Conservation (phyloP, 2,113 vertebrate species). For the Ceratotherium simum region DNA sequence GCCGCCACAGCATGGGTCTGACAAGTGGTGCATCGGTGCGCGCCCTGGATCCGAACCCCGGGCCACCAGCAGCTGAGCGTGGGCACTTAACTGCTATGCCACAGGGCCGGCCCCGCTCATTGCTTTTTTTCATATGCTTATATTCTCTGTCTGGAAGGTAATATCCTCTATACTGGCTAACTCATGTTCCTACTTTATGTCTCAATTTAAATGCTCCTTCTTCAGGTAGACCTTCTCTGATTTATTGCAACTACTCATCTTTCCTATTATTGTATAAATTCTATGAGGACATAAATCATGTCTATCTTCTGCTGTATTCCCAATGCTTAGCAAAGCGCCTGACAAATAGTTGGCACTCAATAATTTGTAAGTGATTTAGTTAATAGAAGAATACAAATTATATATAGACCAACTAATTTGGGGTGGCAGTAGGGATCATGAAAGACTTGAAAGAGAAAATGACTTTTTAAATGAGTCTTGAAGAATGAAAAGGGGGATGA, state of each 20-base stretch:
- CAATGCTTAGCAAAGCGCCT: background rate
- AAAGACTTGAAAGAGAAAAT: background rate
- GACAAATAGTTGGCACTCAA: background rate
- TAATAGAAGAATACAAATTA: background rate
- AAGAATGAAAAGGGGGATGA: background rate
- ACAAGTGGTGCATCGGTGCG: too few relatives aligned
- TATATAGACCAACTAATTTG: background rate
- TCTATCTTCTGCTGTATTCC: background rate
- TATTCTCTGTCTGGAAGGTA: background rate
- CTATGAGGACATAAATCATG: background rate
- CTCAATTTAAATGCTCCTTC: constrained; percentile 7
- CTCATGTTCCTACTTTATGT: background rate
- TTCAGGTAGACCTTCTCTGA: constrained; percentile 21
- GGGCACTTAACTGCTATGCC: too few relatives aligned
- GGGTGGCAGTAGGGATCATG: background rate
- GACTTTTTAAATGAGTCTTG: background rate
- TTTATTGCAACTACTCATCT: background rate
- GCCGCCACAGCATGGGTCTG: too few relatives aligned
- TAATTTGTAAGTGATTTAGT: constrained; percentile 22
- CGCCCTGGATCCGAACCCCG: too few relatives aligned
- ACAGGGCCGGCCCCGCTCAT: background rate
- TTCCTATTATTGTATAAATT: background rate
- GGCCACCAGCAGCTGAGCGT: too few relatives aligned
- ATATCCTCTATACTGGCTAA: background rate
- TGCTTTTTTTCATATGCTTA: background rate